Base-by-base conservation (phyloP, 1,140 invertebrate species). In the Orussus abietinus region DNA sequence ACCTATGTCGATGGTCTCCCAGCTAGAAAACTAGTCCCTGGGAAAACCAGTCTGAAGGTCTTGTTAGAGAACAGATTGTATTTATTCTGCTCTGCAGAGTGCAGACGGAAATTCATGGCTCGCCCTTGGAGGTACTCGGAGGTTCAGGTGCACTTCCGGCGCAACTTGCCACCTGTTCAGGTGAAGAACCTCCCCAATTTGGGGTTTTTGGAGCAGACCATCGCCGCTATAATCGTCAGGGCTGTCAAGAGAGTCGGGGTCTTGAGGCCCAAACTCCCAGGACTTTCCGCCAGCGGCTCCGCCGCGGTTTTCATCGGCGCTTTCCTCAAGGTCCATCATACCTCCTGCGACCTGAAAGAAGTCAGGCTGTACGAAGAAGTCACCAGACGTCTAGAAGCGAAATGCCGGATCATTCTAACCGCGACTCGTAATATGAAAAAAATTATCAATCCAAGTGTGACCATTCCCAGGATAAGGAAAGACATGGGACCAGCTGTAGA, bases 191-290 rank as follows among this genome's bases (percentile, higher is more conserved):
- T 82, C 19, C 77, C 80, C 1, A 52, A 71, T 38, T 39, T 79
- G 6, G 80, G 77, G 2, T 78, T 76, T 53, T 49, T 82, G 5
- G 76, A 82, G 43, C 77, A 80, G 58, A 77, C 69, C n/a, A 49
- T 80, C 0, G 74, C 66, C 0, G 67, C 60, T 31, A 49, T 72
- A 7, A 49, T 81, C 6, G 67, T 77, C 3, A 54, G 72, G 29
- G 79, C 74, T 2, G 64, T 77, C 15, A 75, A 68, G 37, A 59
- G 65, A 15, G 62, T 74, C 0, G 68, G 70, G 38, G 65, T 63
- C 3, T n/a, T 63, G 13, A 62, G 80, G 34, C 79, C 80, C 1
- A 75, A 80, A 42, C 70, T 80, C 42, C 74, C 76, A 2, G 78
- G 79, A 3, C 51, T 81, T 21, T 57, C 56, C 38, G 50, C 67